Evolutionary conservation across 2,888 invertebrate genomes (phyloP), one percentile per base, ranked within the genome.

Genomic region (Drosophila kanekoi): DNA sequence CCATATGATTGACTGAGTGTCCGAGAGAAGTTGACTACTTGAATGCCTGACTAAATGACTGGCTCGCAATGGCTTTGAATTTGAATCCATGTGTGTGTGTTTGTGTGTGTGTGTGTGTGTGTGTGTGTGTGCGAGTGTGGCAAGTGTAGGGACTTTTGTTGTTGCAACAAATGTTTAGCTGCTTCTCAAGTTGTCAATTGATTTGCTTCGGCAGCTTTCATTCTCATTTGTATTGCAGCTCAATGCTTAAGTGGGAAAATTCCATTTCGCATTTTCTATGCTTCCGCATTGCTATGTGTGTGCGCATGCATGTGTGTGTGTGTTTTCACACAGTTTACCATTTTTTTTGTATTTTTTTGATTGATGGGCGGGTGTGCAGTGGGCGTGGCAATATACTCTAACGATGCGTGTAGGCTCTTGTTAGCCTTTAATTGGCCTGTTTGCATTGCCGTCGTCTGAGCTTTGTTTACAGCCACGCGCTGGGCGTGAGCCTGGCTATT

Each of bases 131-230:
- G 13, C 0, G 40, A 44, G 18, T 18, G 16, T 40, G 37, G 33
- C 18, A 3, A 20, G 49, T 44, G 45, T 13, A 13, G 53, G 10
- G 18, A 33, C 45, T 69, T 59, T 71, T 70, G 62, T 79, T 59
- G 62, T 48, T 69, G 53, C 70, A 61, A 62, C 65, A 72, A 72
- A 71, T 84, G 80, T 61, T 73, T 65, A 72, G 69, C 72, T 74
- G 87, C 72, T 56, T 77, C 75, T 86, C 59, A 77, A 74, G 73
- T 74, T 79, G 77, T 74, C 77, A 75, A 80, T 83, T 83, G 81
- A 81, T 75, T 81, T 81, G 76, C 28, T 47, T 16, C 16, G 43
- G 18, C 33, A 74, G 76, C 73, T 87, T 53, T 68, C 66, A 59
- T 76, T 69, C 72, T 58, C 41, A 80, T 52, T 62, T 65, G 72